Evolutionary conservation across 2,888 invertebrate genomes (phyloP).

Genomic region (Drosophila subsilvestris): DNA sequence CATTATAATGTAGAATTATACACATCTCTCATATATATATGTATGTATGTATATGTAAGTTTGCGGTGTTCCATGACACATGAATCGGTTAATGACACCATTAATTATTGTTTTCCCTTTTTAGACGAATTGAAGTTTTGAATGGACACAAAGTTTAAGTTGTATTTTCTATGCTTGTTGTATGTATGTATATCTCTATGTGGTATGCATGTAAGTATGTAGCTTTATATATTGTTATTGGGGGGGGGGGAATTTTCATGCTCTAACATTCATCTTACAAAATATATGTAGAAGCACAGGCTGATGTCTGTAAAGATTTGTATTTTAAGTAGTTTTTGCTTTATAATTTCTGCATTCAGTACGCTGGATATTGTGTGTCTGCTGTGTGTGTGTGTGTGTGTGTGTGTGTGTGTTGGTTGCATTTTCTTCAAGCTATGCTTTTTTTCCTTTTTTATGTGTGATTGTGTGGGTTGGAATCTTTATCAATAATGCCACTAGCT

Average conservation of each 20-base stretch:
- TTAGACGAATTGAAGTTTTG: constrained; percentile 76
- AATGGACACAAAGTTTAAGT: constrained; percentile 66
- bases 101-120: constrained; percentile 61
- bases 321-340: constrained; percentile 6
- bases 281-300: constrained; percentile 41
- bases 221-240: constrained; percentile 16
- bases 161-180: constrained; percentile 31
- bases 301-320: constrained; percentile 33
- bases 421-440: constrained; percentile 33
- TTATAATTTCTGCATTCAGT: constrained; percentile 43
- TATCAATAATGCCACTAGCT: constrained; percentile 17
- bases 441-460: not conserved
- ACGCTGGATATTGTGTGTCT: constrained; percentile 37
- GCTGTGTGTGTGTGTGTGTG: constrained; percentile 10
- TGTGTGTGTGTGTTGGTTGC: not conserved
- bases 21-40: constrained; percentile 35
- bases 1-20: constrained; percentile 53
- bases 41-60: constrained; percentile 29
- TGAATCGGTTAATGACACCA: constrained; percentile 19
- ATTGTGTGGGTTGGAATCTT: not conserved
- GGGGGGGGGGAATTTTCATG: constrained; percentile 8
- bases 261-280: constrained; percentile 47
- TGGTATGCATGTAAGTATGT: constrained; percentile 43
- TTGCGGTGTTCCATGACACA: constrained; percentile 37
- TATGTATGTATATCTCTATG: constrained; percentile 45